These are phyloP conservation scores for Megathymus violae DNA, from an alignment of 1,140 invertebrate species.

Conservation along the genomic window DNA sequence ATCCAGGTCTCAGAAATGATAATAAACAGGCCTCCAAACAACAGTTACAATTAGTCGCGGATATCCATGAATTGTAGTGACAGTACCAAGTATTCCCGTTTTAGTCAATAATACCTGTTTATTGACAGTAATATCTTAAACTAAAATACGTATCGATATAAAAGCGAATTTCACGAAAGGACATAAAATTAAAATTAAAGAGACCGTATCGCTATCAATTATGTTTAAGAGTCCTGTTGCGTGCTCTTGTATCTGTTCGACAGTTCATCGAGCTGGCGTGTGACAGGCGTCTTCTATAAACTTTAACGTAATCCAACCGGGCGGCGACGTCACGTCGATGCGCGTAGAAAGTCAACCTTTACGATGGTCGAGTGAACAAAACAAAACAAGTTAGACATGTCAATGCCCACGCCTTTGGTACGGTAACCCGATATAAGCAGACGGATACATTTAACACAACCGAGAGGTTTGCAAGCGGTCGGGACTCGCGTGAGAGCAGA, in stretches of 20 bases:
- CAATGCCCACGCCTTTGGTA: slow-evolving; percentile 82
- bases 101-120: too few species aligned
- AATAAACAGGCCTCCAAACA: too few species aligned
- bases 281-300: slow-evolving; percentile 69
- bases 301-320: slow-evolving; percentile 72
- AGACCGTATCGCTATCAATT: slow-evolving; percentile 42
- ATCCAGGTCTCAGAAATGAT: too few species aligned
- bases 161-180: neutral
- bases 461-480: slow-evolving; percentile 70
- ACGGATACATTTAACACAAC: slow-evolving; percentile 80
- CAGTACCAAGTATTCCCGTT: too few species aligned
- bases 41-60: too few species aligned
- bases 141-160: too few species aligned
- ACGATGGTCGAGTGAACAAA: slow-evolving; percentile 75
- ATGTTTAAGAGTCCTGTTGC: slow-evolving; percentile 34
- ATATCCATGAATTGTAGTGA: too few species aligned
- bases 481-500: slow-evolving; percentile 59
- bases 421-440: slow-evolving; percentile 76
- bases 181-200: slow-evolving; percentile 28
- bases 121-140: too few species aligned
- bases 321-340: slow-evolving; percentile 70
- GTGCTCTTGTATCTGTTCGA: slow-evolving; percentile 39
- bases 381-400: slow-evolving; percentile 80
- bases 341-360: slow-evolving; percentile 80
- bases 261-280: slow-evolving; percentile 56